These are phyloP conservation scores for Apteryx mantelli DNA, from an alignment of 2,113 vertebrate species.

Conservation along the genomic window DNA sequence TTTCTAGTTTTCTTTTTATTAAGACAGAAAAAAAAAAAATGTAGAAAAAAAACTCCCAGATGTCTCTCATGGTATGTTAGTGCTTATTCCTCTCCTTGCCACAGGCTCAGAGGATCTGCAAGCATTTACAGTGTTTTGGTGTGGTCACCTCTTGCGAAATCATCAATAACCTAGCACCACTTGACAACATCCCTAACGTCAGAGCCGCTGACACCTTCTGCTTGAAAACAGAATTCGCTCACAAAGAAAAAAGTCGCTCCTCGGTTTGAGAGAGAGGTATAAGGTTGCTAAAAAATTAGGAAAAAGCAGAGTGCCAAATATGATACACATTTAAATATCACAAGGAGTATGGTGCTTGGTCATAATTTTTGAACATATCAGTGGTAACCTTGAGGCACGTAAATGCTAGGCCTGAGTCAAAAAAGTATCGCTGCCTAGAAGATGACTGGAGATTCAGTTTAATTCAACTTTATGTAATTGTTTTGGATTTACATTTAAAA, in stretches of 20 bases:
- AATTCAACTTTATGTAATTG: neutral
- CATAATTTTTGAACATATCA: neutral
- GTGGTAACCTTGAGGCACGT: neutral
- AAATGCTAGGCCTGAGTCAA: neutral
- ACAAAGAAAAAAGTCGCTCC: neutral
- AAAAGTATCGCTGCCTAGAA: neutral
- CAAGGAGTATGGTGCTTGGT: neutral
- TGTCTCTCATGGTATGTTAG: neutral
- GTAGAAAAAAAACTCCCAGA: neutral
- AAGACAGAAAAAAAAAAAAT: neutral
- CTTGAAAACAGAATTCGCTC: constrained; percentile 56
- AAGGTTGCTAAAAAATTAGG: constrained; percentile 57
- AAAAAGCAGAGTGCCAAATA: constrained; percentile 32
- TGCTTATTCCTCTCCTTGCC: neutral
- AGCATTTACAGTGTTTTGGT: constrained; percentile 34
- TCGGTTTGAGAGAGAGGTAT: constrained; percentile 10
- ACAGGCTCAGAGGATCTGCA: constrained; percentile 8
- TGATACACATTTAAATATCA: constrained; percentile 7
- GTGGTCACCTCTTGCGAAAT: constrained; percentile 17
- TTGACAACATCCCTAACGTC: constrained; percentile 24
- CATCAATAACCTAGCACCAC: constrained; percentile 29
- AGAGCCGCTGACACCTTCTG: constrained; percentile 59
- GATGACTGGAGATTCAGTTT: neutral
- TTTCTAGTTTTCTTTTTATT: neutral
- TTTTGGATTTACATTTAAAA: constrained; percentile 5